Base-by-base conservation (phyloP, 2,797 vertebrate species). In the Melanogrammus aeglefinus region DNA sequence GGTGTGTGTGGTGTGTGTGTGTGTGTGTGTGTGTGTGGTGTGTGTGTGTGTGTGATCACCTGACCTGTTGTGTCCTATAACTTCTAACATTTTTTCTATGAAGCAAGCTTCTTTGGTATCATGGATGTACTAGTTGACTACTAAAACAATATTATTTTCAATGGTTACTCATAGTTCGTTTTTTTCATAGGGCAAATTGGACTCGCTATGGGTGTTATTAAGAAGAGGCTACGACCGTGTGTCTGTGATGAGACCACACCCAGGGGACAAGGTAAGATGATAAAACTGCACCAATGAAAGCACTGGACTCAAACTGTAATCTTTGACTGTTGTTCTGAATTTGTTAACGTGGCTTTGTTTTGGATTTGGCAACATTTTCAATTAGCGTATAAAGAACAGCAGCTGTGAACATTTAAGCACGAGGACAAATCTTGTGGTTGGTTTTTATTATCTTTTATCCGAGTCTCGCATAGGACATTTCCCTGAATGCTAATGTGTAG, bases 241-340 rank as follows among this genome's bases (percentile, higher is more conserved):
- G 27, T 99, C 98, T 0, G 95, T 99, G 76, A 99, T 99, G 97
- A 95, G 98, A 79, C 98, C 98, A 21, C 96, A 97, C 78, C 97
- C 97, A 0, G 97, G 97, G 88, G 98, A 99, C 91, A 98, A 97
- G 96, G 98, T 99, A 96, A 86, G 72, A 82, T 74, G 12, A 35
- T 35, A 77, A 78, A 69, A 18, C 70, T 6, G 2, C 74, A 36
- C 21, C 73, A 24, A 36, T 57, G 5, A 12, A 39, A 36, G n/a
- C 57, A 63, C 9, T 69, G 14, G n/a, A 69, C 24, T 12, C 9
- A 5, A 14, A 66, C 75, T 35, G 21, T 29, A 79, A 47, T 27
- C 5, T 12, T 9, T 29, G 51, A 8, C 63, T 73, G 8, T 6
- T 35, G 66, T 83, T 39, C 35, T 10, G 39, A 73, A 1, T 44